Evolutionary conservation across 2,888 invertebrate species (phyloP).

Genomic region (Acleris sparsana): DNA sequence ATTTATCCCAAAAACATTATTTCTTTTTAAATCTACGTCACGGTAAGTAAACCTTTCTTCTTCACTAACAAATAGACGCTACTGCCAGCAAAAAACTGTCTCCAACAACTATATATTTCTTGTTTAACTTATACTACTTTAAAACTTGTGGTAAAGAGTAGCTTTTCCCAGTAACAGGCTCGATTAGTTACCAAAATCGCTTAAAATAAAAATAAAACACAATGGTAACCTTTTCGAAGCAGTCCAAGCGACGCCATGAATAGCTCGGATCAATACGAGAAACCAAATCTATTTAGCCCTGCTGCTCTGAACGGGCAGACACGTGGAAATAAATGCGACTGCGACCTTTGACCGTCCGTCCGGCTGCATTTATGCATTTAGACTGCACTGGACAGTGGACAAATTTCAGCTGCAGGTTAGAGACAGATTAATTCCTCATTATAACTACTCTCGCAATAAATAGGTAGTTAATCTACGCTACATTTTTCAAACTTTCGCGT

Average conservation of each 20-base stretch:
- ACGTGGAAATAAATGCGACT: slow-evolving; percentile 43
- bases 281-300: slow-evolving; percentile 48
- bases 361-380: slow-evolving; percentile 36
- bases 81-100: too few species aligned
- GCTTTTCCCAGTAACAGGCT: too few species aligned
- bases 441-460: background rate
- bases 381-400: slow-evolving; percentile 9
- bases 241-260: slow-evolving; percentile 44
- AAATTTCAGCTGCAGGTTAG: slow-evolving; percentile 15
- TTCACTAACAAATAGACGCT: too few species aligned
- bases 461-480: background rate
- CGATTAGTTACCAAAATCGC: too few species aligned
- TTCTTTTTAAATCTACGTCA: too few species aligned
- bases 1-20: too few species aligned
- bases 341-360: slow-evolving; percentile 42
- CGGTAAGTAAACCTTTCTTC: too few species aligned
- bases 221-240: slow-evolving; percentile 24
- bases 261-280: slow-evolving; percentile 49
- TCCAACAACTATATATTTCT: too few species aligned
- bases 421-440: background rate
- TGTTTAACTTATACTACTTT: too few species aligned
- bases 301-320: slow-evolving; percentile 38
- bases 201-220: background rate
- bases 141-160: too few species aligned
- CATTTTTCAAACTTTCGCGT: too few species aligned